Conservation (phyloP, 2,797 vertebrate genomes). For the Pseudotriccus pelzelni region DNA sequence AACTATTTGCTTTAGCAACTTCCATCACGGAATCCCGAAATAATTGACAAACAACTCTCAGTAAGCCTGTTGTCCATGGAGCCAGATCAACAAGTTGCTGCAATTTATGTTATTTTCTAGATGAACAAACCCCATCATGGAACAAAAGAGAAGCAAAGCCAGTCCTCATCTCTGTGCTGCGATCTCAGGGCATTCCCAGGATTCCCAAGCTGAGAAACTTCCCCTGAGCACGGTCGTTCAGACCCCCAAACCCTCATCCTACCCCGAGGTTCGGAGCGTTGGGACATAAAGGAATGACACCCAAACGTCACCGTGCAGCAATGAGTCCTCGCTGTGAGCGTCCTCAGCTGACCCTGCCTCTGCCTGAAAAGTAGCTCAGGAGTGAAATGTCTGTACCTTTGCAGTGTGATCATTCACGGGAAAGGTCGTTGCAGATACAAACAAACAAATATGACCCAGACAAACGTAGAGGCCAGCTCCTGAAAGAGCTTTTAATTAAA, state of each 20-base stretch:
- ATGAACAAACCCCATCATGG: neutral
- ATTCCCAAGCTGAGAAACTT: neutral
- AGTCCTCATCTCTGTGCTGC: neutral
- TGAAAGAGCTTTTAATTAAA: neutral
- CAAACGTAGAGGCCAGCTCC: neutral
- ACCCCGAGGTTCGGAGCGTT: neutral
- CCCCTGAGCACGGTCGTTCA: neutral
- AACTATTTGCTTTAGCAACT: neutral
- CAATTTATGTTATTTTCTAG: neutral
- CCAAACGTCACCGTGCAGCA: neutral
- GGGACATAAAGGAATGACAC: neutral
- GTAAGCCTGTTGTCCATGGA: neutral
- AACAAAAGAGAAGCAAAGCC: neutral
- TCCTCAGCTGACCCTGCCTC: slow-evolving; percentile 27
- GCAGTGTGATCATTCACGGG: neutral
- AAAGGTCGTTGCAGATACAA: neutral
- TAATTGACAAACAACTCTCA: neutral
- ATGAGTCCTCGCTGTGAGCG: neutral
- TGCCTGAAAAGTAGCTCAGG: neutral
- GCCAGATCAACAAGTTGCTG: neutral
- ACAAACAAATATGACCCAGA: neutral
- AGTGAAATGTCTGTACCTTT: neutral
- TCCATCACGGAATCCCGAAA: neutral
- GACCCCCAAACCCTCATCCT: neutral
- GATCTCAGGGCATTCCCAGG: neutral